Evolutionary conservation across 2,888 invertebrate genomes (phyloP).

Genomic region (Margaritifera margaritifera): DNA sequence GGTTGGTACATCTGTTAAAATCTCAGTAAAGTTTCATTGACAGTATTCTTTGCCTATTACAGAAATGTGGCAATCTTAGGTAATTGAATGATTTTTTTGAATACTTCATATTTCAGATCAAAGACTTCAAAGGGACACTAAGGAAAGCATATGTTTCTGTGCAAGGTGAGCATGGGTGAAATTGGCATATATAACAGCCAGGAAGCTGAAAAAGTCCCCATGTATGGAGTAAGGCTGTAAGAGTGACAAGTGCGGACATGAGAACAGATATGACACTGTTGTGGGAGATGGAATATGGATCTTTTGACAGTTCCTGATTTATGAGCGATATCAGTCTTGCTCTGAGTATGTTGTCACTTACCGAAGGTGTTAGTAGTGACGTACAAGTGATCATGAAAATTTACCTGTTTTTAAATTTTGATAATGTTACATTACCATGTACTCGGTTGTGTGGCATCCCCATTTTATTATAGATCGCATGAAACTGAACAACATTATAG

Average conservation of each 20-base stretch:
- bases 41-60: no score
- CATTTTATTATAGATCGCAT: no score
- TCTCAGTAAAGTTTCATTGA: no score
- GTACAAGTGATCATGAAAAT: no score
- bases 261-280: constrained; percentile 41
- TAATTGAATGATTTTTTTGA: no score
- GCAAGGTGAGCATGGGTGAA: constrained; percentile 35
- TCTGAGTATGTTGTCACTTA: constrained; percentile 54
- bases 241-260: constrained; percentile 30
- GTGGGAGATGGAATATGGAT: constrained; percentile 39
- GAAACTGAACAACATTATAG: no score
- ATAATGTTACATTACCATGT: no score
- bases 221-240: constrained; percentile 25
- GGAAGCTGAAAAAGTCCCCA: constrained; percentile 33
- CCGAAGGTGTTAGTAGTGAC: constrained; percentile 20
- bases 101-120: constrained; percentile 14
- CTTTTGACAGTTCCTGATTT: constrained; percentile 54
- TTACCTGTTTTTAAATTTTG: no score
- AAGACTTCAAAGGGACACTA: constrained; percentile 8
- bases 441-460: no score
- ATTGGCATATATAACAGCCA: constrained; percentile 25
- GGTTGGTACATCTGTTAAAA: no score
- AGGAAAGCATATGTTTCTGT: constrained; percentile 36
- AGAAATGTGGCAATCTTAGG: no score
- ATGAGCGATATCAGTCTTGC: constrained; percentile 39